These are phyloP conservation scores for Diplazon laetatorius DNA, from an alignment of 2,888 invertebrate genomes.

Conservation along the genomic window DNA sequence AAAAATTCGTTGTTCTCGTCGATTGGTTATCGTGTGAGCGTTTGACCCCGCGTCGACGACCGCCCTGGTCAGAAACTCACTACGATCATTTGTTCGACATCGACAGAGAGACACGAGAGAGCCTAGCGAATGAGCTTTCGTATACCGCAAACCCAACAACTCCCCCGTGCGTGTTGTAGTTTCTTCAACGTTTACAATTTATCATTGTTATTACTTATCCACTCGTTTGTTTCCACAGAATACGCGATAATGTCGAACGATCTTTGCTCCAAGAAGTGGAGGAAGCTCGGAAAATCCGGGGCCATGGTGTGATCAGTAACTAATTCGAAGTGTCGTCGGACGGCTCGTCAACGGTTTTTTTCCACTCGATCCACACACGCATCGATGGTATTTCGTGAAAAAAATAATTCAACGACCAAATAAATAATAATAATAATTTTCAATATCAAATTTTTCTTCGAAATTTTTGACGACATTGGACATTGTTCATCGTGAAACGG, in stretches of 20 bases:
- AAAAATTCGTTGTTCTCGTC: slow-evolving; percentile 53
- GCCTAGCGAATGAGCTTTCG: slow-evolving; percentile 47
- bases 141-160: slow-evolving; percentile 12
- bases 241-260: slow-evolving; percentile 63
- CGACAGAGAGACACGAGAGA: slow-evolving; percentile 41
- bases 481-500: neutral
- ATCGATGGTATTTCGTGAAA: too few species aligned
- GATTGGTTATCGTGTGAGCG: slow-evolving; percentile 65
- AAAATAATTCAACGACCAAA: too few species aligned
- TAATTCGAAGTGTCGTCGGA: slow-evolving; percentile 35
- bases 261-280: slow-evolving; percentile 63
- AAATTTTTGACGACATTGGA: neutral
- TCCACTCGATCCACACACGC: slow-evolving; percentile 3
- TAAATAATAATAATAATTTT: neutral
- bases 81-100: slow-evolving; percentile 43
- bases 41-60: slow-evolving; percentile 58
- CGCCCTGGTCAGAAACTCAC: slow-evolving; percentile 32
- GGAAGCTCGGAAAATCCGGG: slow-evolving; percentile 52
- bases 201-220: neutral
- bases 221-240: slow-evolving; percentile 47
- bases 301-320: slow-evolving; percentile 47
- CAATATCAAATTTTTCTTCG: neutral
- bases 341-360: slow-evolving; percentile 4
- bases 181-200: neutral
- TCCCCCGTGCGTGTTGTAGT: slow-evolving; percentile 18